Percentiles rank a stretch among this genome's conserved stretches.
These are phyloP conservation scores for Bambusicola thoracicus DNA, from an alignment of 2,113 vertebrate species.

Conservation along the genomic window DNA sequence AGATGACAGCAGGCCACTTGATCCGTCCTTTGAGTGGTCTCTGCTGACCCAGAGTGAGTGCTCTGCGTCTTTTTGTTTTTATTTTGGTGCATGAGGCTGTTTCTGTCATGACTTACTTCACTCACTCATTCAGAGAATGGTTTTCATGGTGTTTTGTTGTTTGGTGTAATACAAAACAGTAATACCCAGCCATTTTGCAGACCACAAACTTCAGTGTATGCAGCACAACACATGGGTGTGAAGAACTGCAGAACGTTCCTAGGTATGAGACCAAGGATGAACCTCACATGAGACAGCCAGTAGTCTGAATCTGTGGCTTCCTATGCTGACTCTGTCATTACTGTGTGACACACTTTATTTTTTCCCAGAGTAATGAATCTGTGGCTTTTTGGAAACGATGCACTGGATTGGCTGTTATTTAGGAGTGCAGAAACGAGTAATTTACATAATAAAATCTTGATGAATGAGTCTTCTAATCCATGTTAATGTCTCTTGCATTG, in stretches of 20 bases:
- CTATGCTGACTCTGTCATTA: background rate
- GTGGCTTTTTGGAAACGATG: background rate
- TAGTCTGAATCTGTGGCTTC: background rate
- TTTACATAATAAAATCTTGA: background rate
- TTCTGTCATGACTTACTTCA: background rate
- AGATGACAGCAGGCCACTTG: background rate
- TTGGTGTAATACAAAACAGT: background rate
- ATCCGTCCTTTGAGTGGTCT: background rate
- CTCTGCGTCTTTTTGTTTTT: background rate
- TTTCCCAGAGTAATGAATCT: background rate
- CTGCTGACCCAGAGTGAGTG: rapidly evolving
- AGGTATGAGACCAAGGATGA: background rate
- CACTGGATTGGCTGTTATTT: background rate
- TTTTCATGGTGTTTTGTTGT: background rate
- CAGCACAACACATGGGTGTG: rapidly evolving
- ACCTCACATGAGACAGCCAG: background rate
- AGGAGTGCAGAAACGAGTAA: background rate
- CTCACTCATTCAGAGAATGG: background rate
- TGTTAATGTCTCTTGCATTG: background rate
- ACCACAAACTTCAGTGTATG: background rate
- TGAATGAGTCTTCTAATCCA: background rate
- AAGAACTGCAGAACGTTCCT: background rate
- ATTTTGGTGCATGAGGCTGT: background rate
- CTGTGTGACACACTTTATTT: background rate
- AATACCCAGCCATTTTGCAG: background rate